Base-by-base conservation (phyloP, 2,797 vertebrate species). In the Bovichtus diacanthus region DNA sequence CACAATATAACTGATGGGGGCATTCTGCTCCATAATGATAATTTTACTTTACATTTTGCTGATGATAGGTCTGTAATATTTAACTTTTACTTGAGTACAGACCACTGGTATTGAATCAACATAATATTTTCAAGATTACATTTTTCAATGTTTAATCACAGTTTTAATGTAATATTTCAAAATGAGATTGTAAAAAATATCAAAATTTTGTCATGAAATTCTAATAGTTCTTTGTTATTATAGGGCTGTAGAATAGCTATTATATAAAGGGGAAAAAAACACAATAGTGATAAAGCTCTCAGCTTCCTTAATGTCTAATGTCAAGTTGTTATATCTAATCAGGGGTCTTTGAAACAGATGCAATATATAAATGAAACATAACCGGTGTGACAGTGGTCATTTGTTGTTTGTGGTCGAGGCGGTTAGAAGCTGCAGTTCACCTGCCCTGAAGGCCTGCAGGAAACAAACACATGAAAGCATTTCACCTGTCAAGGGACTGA, bases 401-500 rank as follows among this genome's bases (percentile, higher is more conserved):
- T 36, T 77, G 67, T 62, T 76, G 69, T n/a, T 50, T 81, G 78
- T 64, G 73, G 83, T 69, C 16, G 13, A 72, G 84, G 70, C 11
- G 1, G 49, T 82, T 72, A 27, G 75, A 73, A 54, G 50, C 61
- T 75, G 68, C 55, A 74, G 50, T 67, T 91, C 82, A 86, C 70
- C 65, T 84, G 86, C 81, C 87, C 80, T 74, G 61, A n/a, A 54
- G 87, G 87, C 85, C 80, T 75, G 70, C 80, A 70, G 72, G 63
- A 49, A 74, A 59, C 58, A 68, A 70, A 80, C 74, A 83, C 84
- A 90, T 91, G 78, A 91, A 88, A 91, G 83, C 75, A 83, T 77
- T 85, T 90, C 87, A 90, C 85, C 80, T 90, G 86, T 88, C 85
- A 88, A 66, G 67, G 34, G 51, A 55, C 62, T 71, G 64, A 88